Percentiles rank a stretch among this genome's conserved stretches.
phyloP scores from a whole-genome alignment of 2,888 invertebrate genomes.

The Drosophila barbarae region DNA sequence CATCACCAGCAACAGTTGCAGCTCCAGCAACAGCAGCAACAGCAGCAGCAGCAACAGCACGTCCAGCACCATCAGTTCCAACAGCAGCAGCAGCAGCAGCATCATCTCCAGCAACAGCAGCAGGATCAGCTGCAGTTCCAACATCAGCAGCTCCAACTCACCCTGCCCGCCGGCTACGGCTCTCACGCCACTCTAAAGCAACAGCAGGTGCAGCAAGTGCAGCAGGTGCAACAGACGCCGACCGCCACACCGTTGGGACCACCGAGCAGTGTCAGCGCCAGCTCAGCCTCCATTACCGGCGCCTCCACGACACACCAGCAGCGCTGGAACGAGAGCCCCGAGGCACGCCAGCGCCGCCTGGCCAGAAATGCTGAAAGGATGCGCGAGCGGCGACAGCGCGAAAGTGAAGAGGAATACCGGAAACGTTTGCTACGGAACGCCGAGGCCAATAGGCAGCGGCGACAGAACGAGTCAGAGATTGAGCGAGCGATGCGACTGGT shows the following conservation, averaged over 20 bases:
- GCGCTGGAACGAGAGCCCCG: slow-evolving; percentile 80
- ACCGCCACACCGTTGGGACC: slow-evolving; percentile 59
- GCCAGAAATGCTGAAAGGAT: slow-evolving; percentile 80
- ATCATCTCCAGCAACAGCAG: slow-evolving; percentile 61
- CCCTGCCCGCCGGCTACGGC: slow-evolving; percentile 62
- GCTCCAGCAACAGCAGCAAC: slow-evolving; percentile 65
- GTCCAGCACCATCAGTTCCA: slow-evolving; percentile 68
- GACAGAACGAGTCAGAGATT: slow-evolving; percentile 78
- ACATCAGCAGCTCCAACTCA: slow-evolving; percentile 72
- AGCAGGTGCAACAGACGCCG: slow-evolving; percentile 53
- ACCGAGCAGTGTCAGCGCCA: slow-evolving; percentile 50
- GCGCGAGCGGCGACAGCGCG: slow-evolving; percentile 79
- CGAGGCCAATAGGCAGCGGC: slow-evolving; percentile 78
- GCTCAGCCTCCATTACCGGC: slow-evolving; percentile 43
- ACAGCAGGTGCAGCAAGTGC: slow-evolving; percentile 56
- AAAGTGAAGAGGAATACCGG: slow-evolving; percentile 79
- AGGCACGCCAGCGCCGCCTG: slow-evolving; percentile 78
- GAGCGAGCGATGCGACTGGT: slow-evolving; percentile 79
- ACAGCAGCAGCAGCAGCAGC: slow-evolving; percentile 63
- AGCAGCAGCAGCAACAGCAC: slow-evolving; percentile 64
- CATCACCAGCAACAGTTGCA: slow-evolving; percentile 61
- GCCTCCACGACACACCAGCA: slow-evolving; percentile 63
- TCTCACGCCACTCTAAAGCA: slow-evolving; percentile 48
- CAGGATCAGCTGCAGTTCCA: slow-evolving; percentile 73
- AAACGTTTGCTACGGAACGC: slow-evolving; percentile 78